Evolutionary conservation across 1,140 invertebrate species (phyloP), one percentile per base, ranked within the genome.

Genomic region (Apis dorsata): DNA sequence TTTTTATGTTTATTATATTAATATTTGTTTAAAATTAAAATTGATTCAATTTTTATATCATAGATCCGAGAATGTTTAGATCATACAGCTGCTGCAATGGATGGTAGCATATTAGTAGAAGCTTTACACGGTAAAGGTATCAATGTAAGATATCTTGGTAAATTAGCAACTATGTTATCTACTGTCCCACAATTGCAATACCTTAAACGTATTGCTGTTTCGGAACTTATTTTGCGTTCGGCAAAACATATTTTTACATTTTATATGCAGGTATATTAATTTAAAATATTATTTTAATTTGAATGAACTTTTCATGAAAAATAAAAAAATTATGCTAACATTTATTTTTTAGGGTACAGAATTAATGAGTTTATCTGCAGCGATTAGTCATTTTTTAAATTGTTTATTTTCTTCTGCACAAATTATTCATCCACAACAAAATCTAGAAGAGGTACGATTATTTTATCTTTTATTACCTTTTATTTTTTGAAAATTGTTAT

Each of bases 101-200:
- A 99, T 94, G 99, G 99, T 34, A 94, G 95, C 34, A 98, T 98
- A n/a, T 94, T 99, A n/a, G 96, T 97, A 2, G 98, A 99, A 92
- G 97, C 98, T 1, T 94, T 99, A 90, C 99, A 99, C 93, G 97
- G 96, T 85, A 96, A 97, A 87, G 99, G 99, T 77, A 99, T 99
- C 86, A 99, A 99, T 93, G 97, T 99, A 79, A 96, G 99, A 55
- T 99, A 99, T 93, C 95, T 99, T 73, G 98, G 98, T 51, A 97
- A 97, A 94, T 95, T 99, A 34, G 97, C 97, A 21, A 95, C 96
- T 73, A 96, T 97, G 92, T 93, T 99, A 60, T 93, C 95, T 1
- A 96, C 97, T 92, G 96, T 98, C 86, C 96, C 97, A 73, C 96
- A 97, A 84, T 95, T 99, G 34, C 96, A 97, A 84, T 99, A 99